These are phyloP conservation scores for Bagarius yarrelli DNA, from an alignment of 2,113 vertebrate genomes.

Conservation along the genomic window DNA sequence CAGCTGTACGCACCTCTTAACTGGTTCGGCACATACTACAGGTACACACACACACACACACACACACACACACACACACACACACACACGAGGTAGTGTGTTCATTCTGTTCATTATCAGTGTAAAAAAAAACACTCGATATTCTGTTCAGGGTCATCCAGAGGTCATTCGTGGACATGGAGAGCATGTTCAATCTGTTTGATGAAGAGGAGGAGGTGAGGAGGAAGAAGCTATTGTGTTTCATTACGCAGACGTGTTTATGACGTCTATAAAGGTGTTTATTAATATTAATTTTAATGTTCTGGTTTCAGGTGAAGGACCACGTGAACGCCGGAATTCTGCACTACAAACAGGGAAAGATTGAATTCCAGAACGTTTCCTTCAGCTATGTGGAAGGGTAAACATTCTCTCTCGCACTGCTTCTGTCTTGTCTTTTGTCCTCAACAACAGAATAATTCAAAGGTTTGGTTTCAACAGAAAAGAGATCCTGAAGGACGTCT, in stretches of 20 bases:
- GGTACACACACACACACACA: conserved; percentile 67
- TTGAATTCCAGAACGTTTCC: conserved; percentile 91
- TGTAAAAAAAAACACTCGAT: too few relatives aligned
- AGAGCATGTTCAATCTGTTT: conserved; percentile 95
- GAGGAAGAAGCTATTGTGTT: background rate
- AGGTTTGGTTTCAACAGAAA: conserved; percentile 62
- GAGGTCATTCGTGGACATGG: conserved; percentile 96
- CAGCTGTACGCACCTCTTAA: conserved; percentile 93
- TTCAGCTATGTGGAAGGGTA: conserved; percentile 89
- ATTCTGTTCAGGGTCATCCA: conserved; percentile 85
- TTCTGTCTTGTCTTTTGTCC: background rate
- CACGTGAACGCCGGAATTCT: conserved; percentile 77
- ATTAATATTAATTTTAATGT: background rate
- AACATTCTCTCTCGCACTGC: background rate
- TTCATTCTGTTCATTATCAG: background rate
- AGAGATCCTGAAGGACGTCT: conserved; percentile 86
- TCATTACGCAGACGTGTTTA: too few relatives aligned
- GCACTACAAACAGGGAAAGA: conserved; percentile 71
- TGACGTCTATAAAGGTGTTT: background rate
- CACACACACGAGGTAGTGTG: background rate
- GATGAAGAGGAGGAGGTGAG: conserved; percentile 84
- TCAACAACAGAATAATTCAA: too few relatives aligned
- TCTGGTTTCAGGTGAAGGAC: conserved; percentile 81
- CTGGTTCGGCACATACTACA: conserved; percentile 98
- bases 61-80: background rate